phyloP scores from a whole-genome alignment of 2,888 invertebrate genomes.

The Tetheella fluctuosa region DNA sequence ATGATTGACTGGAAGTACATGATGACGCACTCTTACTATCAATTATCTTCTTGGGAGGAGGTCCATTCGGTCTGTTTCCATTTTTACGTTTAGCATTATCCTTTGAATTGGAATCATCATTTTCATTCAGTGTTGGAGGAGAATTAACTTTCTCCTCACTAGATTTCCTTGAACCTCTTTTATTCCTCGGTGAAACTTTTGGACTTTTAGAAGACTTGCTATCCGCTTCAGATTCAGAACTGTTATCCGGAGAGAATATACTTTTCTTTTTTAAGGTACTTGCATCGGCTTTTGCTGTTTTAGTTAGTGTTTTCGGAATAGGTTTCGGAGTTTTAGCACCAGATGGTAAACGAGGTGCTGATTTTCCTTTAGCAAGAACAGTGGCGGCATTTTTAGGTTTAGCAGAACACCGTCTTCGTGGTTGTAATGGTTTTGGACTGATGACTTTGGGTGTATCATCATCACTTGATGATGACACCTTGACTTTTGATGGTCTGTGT shows the following conservation, averaged over 20 bases:
- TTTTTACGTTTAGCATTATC: conserved; percentile 68
- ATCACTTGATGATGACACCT: conserved; percentile 84
- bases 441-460: conserved; percentile 81
- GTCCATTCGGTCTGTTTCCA: conserved; percentile 65
- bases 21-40: conserved; percentile 75
- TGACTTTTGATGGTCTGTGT: conserved; percentile 68
- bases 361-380: conserved; percentile 83
- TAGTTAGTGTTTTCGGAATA: conserved; percentile 67
- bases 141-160: conserved; percentile 66
- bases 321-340: conserved; percentile 76
- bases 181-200: conserved; percentile 61
- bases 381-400: conserved; percentile 87
- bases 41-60: conserved; percentile 70
- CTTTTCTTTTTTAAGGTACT: conserved; percentile 87
- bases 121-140: conserved; percentile 51
- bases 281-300: conserved; percentile 56
- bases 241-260: conserved; percentile 92
- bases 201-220: conserved; percentile 47
- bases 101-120: conserved; percentile 65
- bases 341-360: conserved; percentile 51
- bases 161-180: conserved; percentile 65
- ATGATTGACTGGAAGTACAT: conserved; percentile 76
- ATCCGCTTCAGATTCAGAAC: conserved; percentile 75
- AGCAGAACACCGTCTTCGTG: conserved; percentile 78
- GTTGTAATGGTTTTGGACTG: conserved; percentile 64